A percentile compares a stretch with the other conserved stretches of the same genome.
Evolutionary conservation across 2,888 invertebrate species (phyloP).

Genomic region (Hydrotaea cyrtoneurina): DNA sequence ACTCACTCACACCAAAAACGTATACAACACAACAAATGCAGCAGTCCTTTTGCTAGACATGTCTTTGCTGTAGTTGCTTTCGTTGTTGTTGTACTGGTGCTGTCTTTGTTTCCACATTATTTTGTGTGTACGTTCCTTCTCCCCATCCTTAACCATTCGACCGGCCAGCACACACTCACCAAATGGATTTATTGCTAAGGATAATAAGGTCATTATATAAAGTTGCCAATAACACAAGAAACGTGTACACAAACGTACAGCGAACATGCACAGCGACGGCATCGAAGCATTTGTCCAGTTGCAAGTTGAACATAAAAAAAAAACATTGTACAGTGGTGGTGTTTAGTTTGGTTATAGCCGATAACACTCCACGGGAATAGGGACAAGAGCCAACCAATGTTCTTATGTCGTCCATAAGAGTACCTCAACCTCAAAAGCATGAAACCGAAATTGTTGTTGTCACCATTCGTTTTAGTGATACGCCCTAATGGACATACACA

Average conservation of each 20-base stretch:
- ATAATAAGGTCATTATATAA: conserved; percentile 66
- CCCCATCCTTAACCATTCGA: background rate
- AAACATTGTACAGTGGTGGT: background rate
- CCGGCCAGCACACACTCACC: conserved; percentile 9
- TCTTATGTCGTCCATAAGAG: too few relatives aligned
- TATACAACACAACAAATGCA: conserved; percentile 56
- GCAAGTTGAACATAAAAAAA: background rate
- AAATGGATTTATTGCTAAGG: conserved; percentile 53
- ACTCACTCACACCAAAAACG: conserved; percentile 5
- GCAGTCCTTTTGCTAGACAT: conserved; percentile 60
- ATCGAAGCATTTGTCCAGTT: conserved; percentile 6
- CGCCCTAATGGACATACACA: background rate
- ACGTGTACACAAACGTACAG: background rate
- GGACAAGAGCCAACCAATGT: background rate
- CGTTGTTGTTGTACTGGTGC: conserved; percentile 29
- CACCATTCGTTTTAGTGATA: background rate
- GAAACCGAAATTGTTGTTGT: background rate
- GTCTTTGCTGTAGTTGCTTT: conserved; percentile 55
- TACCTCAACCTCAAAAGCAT: too few relatives aligned
- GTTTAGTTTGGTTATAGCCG: background rate
- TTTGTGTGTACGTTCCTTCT: background rate
- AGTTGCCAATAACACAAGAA: conserved; percentile 54
- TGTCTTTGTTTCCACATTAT: conserved; percentile 39
- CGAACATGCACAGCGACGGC: background rate
- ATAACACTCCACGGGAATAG: background rate